Evolutionary conservation across 2,797 vertebrate genomes (phyloP).

Genomic region (Ispidina lecontei): DNA sequence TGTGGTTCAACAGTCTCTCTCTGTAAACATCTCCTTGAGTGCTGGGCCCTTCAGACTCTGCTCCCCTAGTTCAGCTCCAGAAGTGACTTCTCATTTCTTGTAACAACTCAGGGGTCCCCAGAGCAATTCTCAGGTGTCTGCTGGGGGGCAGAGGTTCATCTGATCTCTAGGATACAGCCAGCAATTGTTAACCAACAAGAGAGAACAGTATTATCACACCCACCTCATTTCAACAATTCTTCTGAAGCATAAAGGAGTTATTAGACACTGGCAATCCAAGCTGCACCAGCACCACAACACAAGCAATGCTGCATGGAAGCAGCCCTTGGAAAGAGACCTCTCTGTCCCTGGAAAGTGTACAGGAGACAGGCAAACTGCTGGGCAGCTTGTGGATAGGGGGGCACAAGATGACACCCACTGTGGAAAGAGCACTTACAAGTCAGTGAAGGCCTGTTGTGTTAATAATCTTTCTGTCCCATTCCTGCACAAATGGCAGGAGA

Average conservation of each 20-base stretch:
- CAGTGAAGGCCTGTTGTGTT: background rate
- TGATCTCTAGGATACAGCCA: background rate
- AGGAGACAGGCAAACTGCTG: background rate
- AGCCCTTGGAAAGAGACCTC: background rate
- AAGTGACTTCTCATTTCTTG: slow-evolving; percentile 4
- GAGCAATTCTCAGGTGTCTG: background rate
- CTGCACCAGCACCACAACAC: background rate
- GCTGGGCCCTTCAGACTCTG: background rate
- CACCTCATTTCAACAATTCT: background rate
- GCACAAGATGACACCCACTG: background rate
- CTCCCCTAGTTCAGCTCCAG: background rate
- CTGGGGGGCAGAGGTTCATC: background rate
- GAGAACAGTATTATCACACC: background rate
- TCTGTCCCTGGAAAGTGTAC: background rate
- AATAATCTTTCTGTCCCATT: background rate
- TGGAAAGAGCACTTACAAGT: background rate
- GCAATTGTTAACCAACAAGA: background rate
- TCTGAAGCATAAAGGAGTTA: background rate
- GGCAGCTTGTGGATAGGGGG: background rate
- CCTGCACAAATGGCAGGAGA: background rate
- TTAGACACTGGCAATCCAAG: background rate
- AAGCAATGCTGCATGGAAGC: background rate
- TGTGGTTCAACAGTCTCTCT: background rate
- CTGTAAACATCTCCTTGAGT: background rate
- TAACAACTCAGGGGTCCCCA: background rate